Base-by-base conservation (phyloP, 92 coral and sea anemone species). In the Paragorgia papillata region DNA sequence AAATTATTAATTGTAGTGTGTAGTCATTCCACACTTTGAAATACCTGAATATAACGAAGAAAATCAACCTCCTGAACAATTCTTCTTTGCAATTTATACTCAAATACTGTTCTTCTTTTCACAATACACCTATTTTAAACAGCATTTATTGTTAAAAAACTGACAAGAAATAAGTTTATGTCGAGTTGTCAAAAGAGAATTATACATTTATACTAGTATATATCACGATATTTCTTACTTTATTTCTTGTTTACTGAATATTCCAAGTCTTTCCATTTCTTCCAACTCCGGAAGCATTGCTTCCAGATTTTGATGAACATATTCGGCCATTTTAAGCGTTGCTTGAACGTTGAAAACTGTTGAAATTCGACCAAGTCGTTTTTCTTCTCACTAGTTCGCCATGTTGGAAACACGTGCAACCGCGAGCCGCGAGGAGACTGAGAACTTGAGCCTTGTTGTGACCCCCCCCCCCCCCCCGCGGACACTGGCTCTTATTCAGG, bases 211-310 rank as follows among this genome's bases (percentile, higher is more conserved):
- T 26, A 0, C 10, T 26, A 22, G 31, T 22, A 10, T 30, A 25
- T 25, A 18, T n/a, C n/a, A n/a, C n/a, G 1, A 3, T 25, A 60
- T 32, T 35, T 19, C 69, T 35, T 80, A 87, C 96, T 91, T 88
- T 34, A 94, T 91, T 82, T 94, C 97, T 3, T 79, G 86, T 56
- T 91, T 73, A 25, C 89, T 60, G 48, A 94, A 94, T 39, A 94
- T 74, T 27, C 90, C 93, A 55, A 85, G 49, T 30, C 83, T 80
- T 57, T 94, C 97, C 90, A 94, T 51, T 57, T 94, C 98, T 70
- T 94, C 98, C 70, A 94, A 81, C 66, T 94, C 98, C 6, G 98
- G 98, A 61, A 94, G 75, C 97, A 94, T 94, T 9, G 85, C 90
- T 69, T 94, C 98, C 57, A 94, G 66, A 26, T 91, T 94, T 62